A percentile compares a stretch with the other conserved stretches of the same genome.
phyloP scores from a whole-genome alignment of 2,888 invertebrate genomes.

The Drosophila barbarae region DNA sequence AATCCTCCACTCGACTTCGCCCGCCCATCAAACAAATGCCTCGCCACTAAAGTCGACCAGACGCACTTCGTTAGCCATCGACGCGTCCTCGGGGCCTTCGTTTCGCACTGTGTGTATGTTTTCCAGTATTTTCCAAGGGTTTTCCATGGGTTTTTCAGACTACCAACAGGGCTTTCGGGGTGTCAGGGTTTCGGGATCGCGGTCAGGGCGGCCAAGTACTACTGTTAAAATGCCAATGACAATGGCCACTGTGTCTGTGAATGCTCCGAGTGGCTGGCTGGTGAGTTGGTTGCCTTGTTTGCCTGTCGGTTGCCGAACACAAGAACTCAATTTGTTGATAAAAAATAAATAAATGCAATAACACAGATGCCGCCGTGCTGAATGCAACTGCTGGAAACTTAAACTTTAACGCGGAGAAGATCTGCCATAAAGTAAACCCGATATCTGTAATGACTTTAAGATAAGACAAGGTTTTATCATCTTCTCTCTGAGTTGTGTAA shows the following conservation, averaged over 20 bases:
- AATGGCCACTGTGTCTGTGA: constrained; percentile 31
- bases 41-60: constrained; percentile 21
- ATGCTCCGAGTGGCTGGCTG: constrained; percentile 19
- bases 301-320: constrained; percentile 46
- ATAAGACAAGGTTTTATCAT: constrained; percentile 14
- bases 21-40: constrained; percentile 22
- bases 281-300: constrained; percentile 11
- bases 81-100: constrained; percentile 26
- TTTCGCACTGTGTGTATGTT: constrained; percentile 2
- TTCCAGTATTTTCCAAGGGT: constrained; percentile 10
- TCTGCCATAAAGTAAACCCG: constrained; percentile 6
- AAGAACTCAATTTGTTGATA: constrained; percentile 65
- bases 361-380: neutral
- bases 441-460: neutral
- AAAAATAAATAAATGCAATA: constrained; percentile 33
- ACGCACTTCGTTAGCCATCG: constrained; percentile 56
- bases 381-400: constrained; percentile 6
- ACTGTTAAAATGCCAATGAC: constrained; percentile 30
- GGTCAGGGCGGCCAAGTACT: constrained; percentile 19
- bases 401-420: constrained; percentile 15
- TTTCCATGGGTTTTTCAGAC: neutral
- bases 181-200: constrained; percentile 26
- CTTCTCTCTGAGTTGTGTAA: constrained; percentile 8
- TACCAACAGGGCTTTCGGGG: neutral
- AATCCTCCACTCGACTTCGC: constrained; percentile 39